Conservation (phyloP, 1,140 invertebrate species). For the Homarus americanus region DNA sequence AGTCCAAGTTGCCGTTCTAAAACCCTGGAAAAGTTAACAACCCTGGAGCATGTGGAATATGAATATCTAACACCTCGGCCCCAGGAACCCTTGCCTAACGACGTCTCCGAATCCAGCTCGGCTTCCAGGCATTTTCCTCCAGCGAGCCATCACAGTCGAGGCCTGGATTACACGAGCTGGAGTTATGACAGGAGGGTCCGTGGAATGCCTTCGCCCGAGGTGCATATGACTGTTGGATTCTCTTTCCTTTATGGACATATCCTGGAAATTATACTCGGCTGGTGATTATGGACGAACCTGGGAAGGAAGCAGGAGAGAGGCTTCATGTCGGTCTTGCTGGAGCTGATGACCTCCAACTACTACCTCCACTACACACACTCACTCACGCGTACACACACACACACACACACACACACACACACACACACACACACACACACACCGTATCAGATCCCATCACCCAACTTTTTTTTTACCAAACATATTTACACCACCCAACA, state of each 20-base stretch:
- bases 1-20: slow-evolving; percentile 51
- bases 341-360: too few relatives aligned
- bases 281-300: slow-evolving; percentile 52
- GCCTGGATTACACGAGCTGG: slow-evolving; percentile 60
- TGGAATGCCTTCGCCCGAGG: slow-evolving; percentile 56
- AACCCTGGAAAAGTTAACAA: slow-evolving; percentile 58
- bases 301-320: slow-evolving; percentile 9
- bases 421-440: too few relatives aligned
- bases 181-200: slow-evolving; percentile 64
- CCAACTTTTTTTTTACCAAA: too few relatives aligned
- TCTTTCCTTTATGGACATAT: slow-evolving; percentile 66
- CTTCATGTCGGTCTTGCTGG: too few relatives aligned
- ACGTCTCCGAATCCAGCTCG: slow-evolving; percentile 55
- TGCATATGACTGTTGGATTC: slow-evolving; percentile 59
- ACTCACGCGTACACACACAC: too few relatives aligned
- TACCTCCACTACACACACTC: too few relatives aligned
- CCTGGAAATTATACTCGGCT: slow-evolving; percentile 44
- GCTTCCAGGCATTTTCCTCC: slow-evolving; percentile 70
- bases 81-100: slow-evolving; percentile 71
- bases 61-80: slow-evolving; percentile 66
- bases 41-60: slow-evolving; percentile 62
- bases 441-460: too few relatives aligned
- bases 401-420: too few relatives aligned
- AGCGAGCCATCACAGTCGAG: slow-evolving; percentile 66
- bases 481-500: too few relatives aligned